Percentiles rank a stretch among this genome's conserved stretches.
phyloP scores from a whole-genome alignment of 1,140 invertebrate genomes.

The Lutraria rhynchaena region DNA sequence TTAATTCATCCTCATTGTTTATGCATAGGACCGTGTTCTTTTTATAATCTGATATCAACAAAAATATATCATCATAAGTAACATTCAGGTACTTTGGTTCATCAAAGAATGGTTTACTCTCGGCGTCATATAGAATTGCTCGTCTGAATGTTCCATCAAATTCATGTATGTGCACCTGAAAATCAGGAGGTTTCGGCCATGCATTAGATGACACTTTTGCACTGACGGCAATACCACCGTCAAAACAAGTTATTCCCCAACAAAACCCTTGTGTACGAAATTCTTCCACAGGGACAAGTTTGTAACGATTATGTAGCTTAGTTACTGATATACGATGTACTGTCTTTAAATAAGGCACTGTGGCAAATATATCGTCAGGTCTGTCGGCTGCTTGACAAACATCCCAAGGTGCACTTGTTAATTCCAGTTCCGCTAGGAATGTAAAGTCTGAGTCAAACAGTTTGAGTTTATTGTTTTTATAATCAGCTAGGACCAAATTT shows the following conservation, averaged over 20 bases:
- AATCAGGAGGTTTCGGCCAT: conserved; percentile 51
- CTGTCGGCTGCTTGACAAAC: conserved; percentile 27
- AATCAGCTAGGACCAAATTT: conserved; percentile 34
- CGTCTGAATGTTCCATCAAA: conserved; percentile 52
- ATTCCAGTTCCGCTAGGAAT: conserved; percentile 20
- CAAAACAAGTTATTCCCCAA: conserved; percentile 56
- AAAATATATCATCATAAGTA: conserved; percentile 53
- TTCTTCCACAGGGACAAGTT: conserved; percentile 5
- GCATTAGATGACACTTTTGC: conserved; percentile 34
- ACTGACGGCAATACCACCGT: conserved; percentile 41
- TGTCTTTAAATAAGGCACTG: conserved; percentile 41
- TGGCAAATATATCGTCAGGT: conserved; percentile 24
- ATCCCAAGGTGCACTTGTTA: conserved; percentile 53
- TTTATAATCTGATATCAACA: conserved; percentile 54
- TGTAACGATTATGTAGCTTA: background rate
- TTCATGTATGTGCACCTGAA: conserved; percentile 47
- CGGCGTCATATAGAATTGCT: conserved; percentile 36
- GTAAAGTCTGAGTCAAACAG: conserved; percentile 33
- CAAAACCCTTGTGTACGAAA: conserved; percentile 44
- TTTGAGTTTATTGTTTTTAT: conserved; percentile 54
- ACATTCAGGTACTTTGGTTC: conserved; percentile 57
- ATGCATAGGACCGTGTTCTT: conserved; percentile 44
- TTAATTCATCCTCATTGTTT: conserved; percentile 55
- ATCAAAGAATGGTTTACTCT: conserved; percentile 19
- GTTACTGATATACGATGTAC: conserved; percentile 23